phyloP scores from a whole-genome alignment of 2,113 vertebrate species.

The Mustela nigripes region DNA sequence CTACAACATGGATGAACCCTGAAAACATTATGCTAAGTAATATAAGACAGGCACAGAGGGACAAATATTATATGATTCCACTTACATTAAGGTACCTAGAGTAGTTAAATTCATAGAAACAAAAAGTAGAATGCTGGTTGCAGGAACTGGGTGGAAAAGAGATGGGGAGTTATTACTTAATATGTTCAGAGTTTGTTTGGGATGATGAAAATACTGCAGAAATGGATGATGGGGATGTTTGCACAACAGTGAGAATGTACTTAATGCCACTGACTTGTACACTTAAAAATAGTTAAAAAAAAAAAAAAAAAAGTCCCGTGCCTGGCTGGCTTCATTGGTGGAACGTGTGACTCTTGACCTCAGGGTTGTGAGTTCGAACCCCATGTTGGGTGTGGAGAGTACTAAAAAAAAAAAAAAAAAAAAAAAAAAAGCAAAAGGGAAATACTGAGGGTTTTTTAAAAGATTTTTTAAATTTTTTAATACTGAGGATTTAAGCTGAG shows the following conservation, averaged over 20 bases:
- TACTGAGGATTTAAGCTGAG: neutral
- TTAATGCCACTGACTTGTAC: neutral
- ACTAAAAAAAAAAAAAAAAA: too few relatives aligned
- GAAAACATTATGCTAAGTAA: neutral
- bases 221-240: neutral
- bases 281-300: neutral
- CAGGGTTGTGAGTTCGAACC: too few relatives aligned
- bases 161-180: neutral
- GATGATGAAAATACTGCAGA: neutral
- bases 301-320: neutral
- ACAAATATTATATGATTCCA: neutral
- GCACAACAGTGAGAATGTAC: neutral
- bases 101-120: neutral
- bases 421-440: neutral
- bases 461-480: neutral
- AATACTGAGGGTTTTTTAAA: neutral
- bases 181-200: constrained; percentile 17
- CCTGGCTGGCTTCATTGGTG: too few relatives aligned
- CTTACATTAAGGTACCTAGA: neutral
- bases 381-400: too few relatives aligned
- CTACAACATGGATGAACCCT: neutral
- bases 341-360: too few relatives aligned
- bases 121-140: neutral
- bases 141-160: neutral
- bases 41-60: neutral